Percentiles rank a stretch among this genome's conserved stretches.
Conservation (phyloP, 1,140 invertebrate species). For the Polyergus mexicanus region DNA sequence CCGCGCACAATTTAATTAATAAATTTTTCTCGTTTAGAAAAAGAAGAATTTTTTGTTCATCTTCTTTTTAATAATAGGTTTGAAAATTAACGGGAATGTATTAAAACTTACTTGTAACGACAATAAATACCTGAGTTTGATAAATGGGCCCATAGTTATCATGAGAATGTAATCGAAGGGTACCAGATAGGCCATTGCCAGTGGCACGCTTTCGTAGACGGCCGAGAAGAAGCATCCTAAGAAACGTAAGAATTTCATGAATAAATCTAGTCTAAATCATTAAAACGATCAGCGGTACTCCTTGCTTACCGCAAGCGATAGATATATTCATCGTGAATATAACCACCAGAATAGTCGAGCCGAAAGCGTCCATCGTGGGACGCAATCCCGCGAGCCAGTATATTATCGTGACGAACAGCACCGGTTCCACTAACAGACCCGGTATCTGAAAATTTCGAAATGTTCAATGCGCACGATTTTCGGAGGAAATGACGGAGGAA, state of each 20-base stretch:
- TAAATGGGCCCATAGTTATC: slow-evolving; percentile 95
- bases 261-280: neutral
- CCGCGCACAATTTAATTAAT: no score
- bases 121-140: slow-evolving; percentile 91
- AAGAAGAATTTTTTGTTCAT: no score
- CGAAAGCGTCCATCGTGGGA: slow-evolving; percentile 89
- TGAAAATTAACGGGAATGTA: neutral
- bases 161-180: slow-evolving; percentile 95
- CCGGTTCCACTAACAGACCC: slow-evolving; percentile 91
- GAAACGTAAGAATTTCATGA: slow-evolving; percentile 67
- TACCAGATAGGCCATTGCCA: slow-evolving; percentile 94
- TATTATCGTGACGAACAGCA: slow-evolving; percentile 91
- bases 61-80: neutral
- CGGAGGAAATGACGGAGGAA: slow-evolving; percentile 24
- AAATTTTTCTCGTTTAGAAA: no score
- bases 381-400: slow-evolving; percentile 93
- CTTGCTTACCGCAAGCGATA: slow-evolving; percentile 91
- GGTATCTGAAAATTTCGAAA: slow-evolving; percentile 89
- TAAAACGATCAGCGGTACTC: neutral
- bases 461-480: neutral
- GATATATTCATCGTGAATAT: slow-evolving; percentile 94
- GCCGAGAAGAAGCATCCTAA: slow-evolving; percentile 94
- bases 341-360: slow-evolving; percentile 89
- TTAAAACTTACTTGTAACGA: neutral
- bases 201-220: slow-evolving; percentile 92